A percentile compares a stretch with the other conserved stretches of the same genome.
Conservation (phyloP, 2,797 vertebrate genomes). For the Neosalanx taihuensis region DNA sequence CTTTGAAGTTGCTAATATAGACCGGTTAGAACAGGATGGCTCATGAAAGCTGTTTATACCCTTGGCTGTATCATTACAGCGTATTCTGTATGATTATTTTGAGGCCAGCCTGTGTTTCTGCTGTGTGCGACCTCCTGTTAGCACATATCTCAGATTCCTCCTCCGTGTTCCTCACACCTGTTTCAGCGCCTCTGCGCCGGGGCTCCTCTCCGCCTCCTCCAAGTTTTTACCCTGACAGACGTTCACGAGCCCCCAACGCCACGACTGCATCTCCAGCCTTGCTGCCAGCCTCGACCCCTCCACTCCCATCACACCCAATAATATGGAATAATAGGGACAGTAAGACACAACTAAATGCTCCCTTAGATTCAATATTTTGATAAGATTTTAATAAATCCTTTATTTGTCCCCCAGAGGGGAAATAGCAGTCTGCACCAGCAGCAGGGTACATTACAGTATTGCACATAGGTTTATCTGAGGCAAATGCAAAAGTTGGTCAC, state of each 20-base stretch:
- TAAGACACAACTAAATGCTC: no score
- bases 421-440: no score
- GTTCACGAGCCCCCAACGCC: neutral
- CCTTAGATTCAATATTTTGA: no score
- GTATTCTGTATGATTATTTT: conserved; percentile 18
- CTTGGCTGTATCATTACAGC: conserved; percentile 35
- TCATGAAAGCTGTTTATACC: conserved; percentile 64
- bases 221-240: neutral
- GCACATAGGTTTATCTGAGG: no score
- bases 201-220: neutral
- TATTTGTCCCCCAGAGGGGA: no score
- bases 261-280: conserved; percentile 3
- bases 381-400: no score
- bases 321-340: no score
- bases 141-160: conserved; percentile 23
- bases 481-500: no score
- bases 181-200: neutral
- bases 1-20: neutral
- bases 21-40: conserved; percentile 47
- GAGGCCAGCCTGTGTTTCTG: conserved; percentile 1
- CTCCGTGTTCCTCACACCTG: conserved; percentile 13
- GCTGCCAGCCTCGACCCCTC: neutral
- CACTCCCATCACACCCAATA: no score
- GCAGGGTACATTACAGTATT: no score
- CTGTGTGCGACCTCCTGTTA: neutral